Conservation (phyloP, 2,113 vertebrate species). For the Ophiodon elongatus region DNA sequence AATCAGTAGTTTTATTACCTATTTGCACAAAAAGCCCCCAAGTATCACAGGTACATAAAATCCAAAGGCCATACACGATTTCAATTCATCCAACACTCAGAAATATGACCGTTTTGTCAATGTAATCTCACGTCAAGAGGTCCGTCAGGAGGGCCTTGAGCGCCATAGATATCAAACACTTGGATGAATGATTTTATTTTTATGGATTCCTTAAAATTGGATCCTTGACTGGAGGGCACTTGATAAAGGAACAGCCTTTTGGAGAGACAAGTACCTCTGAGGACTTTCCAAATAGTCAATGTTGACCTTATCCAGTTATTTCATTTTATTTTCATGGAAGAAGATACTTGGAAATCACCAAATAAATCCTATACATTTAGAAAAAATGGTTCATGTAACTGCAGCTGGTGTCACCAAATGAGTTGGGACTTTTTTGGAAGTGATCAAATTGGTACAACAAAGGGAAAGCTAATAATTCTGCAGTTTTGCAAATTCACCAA, state of each 20-base stretch:
- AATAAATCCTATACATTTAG: not conserved
- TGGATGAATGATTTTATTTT: not conserved
- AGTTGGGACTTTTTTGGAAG: not conserved
- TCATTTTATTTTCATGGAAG: not conserved
- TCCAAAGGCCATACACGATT: not conserved
- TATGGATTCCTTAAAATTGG: not conserved
- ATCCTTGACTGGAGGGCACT: not conserved
- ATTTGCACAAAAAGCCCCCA: not conserved
- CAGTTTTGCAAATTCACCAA: not conserved
- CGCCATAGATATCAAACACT: not conserved
- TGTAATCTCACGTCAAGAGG: not conserved
- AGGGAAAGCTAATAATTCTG: not conserved
- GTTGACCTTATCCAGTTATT: not conserved
- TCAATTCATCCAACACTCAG: not conserved
- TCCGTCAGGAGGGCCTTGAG: not conserved
- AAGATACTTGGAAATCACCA: not conserved
- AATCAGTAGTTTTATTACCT: not conserved
- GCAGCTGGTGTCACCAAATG: not conserved
- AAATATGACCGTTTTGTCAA: not conserved
- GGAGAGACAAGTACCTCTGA: not conserved
- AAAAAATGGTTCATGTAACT: not conserved
- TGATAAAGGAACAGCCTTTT: not conserved
- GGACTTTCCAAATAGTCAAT: not conserved
- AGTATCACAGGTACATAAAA: not conserved
- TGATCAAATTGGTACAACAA: not conserved